A percentile compares a stretch with the other conserved stretches of the same genome.
These are phyloP conservation scores for Nothoprocta pentlandii DNA, from an alignment of 2,113 vertebrate genomes.

Conservation along the genomic window DNA sequence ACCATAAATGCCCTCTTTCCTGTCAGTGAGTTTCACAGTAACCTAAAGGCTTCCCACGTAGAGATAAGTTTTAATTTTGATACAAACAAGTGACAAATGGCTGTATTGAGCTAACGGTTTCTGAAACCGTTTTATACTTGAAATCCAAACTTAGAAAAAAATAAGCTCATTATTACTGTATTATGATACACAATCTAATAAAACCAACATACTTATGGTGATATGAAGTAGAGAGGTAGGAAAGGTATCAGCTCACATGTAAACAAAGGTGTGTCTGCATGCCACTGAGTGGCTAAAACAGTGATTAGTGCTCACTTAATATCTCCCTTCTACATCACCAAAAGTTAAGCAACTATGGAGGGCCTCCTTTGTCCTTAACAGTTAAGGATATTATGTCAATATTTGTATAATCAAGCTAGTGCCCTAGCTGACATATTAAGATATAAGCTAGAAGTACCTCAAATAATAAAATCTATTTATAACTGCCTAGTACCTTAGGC, in stretches of 20 bases:
- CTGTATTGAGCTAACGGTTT: background rate
- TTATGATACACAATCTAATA: background rate
- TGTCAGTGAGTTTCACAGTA: background rate
- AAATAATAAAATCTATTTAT: constrained; percentile 49
- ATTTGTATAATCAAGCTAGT: constrained; percentile 13
- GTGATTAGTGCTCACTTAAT: background rate
- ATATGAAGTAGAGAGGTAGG: background rate
- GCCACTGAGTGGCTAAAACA: background rate
- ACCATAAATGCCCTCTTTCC: background rate
- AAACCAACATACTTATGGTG: background rate
- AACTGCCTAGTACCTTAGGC: constrained; percentile 31
- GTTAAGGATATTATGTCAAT: constrained; percentile 1
- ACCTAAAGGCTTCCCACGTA: background rate
- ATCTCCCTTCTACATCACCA: background rate
- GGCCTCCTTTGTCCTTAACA: constrained; percentile 9
- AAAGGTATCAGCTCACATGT: fast-evolving
- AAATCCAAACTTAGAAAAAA: background rate
- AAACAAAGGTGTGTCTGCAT: background rate
- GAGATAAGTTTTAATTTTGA: background rate
- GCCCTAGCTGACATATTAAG: constrained; percentile 12
- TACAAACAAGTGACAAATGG: background rate
- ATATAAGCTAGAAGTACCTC: constrained; percentile 33
- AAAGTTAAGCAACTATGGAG: background rate
- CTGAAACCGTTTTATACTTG: background rate
- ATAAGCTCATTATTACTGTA: background rate